Base-by-base conservation (phyloP, 2,888 invertebrate genomes). In the Monopis laevigella region DNA sequence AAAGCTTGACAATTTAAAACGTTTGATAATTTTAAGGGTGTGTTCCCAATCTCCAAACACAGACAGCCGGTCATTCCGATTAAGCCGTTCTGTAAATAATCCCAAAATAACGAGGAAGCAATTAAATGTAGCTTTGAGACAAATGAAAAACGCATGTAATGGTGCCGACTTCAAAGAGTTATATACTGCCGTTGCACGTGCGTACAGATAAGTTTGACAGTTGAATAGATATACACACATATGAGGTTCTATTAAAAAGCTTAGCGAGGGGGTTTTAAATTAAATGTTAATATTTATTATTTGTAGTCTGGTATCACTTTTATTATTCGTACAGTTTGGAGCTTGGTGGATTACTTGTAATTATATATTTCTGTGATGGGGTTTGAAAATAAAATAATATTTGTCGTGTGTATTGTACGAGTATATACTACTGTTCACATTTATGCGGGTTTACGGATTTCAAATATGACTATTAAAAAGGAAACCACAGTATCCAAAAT, bases 71-170 rank as follows among this genome's bases (percentile, higher is more conserved):
- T 45, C 56, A 53, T 51, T 57, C 52, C 59, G 65, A 68, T 65
- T 67, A 68, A 65, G 66, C 54, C 58, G 54, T 51, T 65, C 60
- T 70, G 70, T 65, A 77, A 75, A 77, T 80, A 80, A 78, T 80
- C 80, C 78, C 60, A 62, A 73, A 78, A 77, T 80, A 80, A 80
- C 72, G 77, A 80, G 72, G 59, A 61, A 66, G 75, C 68, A 75
- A 77, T 80, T 78, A 77, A 74, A 75, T 60, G 56, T 60, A 62
- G 70, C 69, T 70, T 73, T 67, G 65, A 70, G 73, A 71, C 66
- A 68, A 68, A 35, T 35, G 19, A 16, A 14, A 30, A 13, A 16
- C 32, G 32, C 45, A 52, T 54, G 58, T 59, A 52, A 55, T 54
- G 52, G 52, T 56, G 52, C 53, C 54, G 49, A 66, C 66, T 67